Evolutionary conservation across 2,888 invertebrate species (phyloP).

Genomic region (Busseola fusca): DNA sequence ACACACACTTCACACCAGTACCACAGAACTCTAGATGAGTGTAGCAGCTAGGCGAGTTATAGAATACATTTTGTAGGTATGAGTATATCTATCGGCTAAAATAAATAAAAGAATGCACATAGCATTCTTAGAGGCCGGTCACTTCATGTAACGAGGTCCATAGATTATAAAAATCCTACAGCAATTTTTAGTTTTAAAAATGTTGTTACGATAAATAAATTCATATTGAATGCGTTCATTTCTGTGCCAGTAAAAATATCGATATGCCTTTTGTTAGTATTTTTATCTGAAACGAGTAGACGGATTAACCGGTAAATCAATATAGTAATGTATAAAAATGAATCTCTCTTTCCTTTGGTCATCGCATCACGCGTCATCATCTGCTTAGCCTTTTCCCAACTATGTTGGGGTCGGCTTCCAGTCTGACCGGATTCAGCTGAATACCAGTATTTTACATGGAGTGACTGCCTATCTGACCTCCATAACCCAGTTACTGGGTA

Average conservation of each 20-base stretch:
- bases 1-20: no score
- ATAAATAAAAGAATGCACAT: neutral
- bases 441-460: no score
- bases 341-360: no score
- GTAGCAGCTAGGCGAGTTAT: neutral
- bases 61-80: neutral
- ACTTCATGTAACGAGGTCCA: neutral
- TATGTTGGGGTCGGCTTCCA: no score
- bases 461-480: no score
- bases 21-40: neutral
- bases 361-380: no score
- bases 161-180: neutral
- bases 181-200: neutral
- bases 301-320: no score
- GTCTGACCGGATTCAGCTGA: no score
- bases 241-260: slow-evolving; percentile 4
- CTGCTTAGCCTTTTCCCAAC: no score
- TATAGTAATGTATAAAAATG: no score
- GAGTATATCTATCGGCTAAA: no score
- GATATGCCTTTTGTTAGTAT: slow-evolving; percentile 23
- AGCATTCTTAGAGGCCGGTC: neutral
- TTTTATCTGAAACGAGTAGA: slow-evolving; percentile 14
- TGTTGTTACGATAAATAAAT: neutral
- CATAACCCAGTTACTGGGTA: no score
- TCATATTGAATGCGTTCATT: slow-evolving; percentile 16